phyloP scores from a whole-genome alignment of 2,113 vertebrate species.

The Actenoides hombroni region DNA sequence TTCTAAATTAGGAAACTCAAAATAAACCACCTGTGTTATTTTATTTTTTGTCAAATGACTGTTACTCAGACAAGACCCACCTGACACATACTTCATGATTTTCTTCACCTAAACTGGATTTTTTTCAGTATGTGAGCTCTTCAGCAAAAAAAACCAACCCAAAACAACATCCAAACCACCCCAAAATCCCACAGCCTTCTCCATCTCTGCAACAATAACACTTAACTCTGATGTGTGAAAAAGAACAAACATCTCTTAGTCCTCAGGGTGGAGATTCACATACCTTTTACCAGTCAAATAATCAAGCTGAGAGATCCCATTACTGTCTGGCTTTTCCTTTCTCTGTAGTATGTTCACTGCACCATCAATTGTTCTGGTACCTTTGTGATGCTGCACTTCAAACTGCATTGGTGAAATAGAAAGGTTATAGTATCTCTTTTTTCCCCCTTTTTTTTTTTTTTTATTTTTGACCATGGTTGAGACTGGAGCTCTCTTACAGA shows the following conservation, averaged over 20 bases:
- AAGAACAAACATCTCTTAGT: not conserved
- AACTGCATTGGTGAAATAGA: not conserved
- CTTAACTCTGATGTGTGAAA: not conserved
- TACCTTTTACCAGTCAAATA: not conserved
- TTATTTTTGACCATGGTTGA: not conserved
- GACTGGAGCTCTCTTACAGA: not conserved
- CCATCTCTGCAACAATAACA: not conserved
- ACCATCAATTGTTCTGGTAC: not conserved
- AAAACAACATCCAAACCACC: not conserved
- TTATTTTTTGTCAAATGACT: not conserved
- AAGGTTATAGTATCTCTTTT: not conserved
- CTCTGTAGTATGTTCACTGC: not conserved
- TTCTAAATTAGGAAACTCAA: not conserved
- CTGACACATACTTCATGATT: not conserved
- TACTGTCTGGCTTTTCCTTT: not conserved
- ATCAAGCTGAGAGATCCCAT: not conserved
- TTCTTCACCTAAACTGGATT: not conserved
- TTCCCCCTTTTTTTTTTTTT: too few relatives aligned
- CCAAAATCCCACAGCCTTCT: not conserved
- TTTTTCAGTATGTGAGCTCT: not conserved
- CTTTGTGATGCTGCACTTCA: not conserved
- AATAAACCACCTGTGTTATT: not conserved
- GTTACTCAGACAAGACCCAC: not conserved
- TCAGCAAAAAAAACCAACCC: not conserved
- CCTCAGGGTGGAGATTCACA: not conserved